phyloP scores from a whole-genome alignment of 92 coral and sea anemone genomes.

The Scolanthus callimorphus region DNA sequence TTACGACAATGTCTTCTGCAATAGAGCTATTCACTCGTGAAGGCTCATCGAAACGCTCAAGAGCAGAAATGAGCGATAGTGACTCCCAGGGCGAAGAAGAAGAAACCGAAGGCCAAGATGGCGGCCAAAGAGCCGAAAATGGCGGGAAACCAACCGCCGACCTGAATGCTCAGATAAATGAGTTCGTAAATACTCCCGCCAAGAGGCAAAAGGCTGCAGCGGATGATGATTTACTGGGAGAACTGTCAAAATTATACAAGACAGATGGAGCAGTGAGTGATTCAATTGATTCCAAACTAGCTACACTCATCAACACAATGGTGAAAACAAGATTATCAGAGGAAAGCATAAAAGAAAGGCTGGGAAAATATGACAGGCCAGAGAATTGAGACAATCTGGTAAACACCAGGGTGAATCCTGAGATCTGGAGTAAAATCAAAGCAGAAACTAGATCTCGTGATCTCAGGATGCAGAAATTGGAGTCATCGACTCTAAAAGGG shows the following conservation, averaged over 20 bases:
- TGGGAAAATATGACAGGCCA: slow-evolving; percentile 28
- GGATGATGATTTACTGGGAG: slow-evolving; percentile 18
- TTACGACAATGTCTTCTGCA: background rate
- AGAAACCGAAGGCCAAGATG: background rate
- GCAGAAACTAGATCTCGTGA: slow-evolving; percentile 29
- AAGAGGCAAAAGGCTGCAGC: slow-evolving; percentile 16
- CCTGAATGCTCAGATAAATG: slow-evolving; percentile 11
- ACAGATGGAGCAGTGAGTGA: slow-evolving; percentile 18
- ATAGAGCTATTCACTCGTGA: background rate
- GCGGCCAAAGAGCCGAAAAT: background rate
- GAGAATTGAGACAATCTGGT: slow-evolving; percentile 27
- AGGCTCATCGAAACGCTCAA: background rate
- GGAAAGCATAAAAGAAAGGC: slow-evolving; percentile 25
- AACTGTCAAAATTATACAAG: slow-evolving; percentile 16
- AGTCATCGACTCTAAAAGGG: slow-evolving; percentile 22
- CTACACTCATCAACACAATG: slow-evolving; percentile 29
- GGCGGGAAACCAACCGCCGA: slow-evolving; percentile 20
- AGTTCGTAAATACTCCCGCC: slow-evolving; percentile 10
- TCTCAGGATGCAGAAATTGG: slow-evolving; percentile 35
- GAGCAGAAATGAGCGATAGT: background rate
- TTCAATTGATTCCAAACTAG: slow-evolving; percentile 31
- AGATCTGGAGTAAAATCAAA: slow-evolving; percentile 31
- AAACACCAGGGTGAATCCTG: slow-evolving; percentile 30
- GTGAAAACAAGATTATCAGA: slow-evolving; percentile 34
- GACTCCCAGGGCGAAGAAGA: slow-evolving; percentile 3